Evolutionary conservation across 2,888 invertebrate genomes (phyloP), one percentile per base, ranked within the genome.

Genomic region (Drosophila percnosoma): DNA sequence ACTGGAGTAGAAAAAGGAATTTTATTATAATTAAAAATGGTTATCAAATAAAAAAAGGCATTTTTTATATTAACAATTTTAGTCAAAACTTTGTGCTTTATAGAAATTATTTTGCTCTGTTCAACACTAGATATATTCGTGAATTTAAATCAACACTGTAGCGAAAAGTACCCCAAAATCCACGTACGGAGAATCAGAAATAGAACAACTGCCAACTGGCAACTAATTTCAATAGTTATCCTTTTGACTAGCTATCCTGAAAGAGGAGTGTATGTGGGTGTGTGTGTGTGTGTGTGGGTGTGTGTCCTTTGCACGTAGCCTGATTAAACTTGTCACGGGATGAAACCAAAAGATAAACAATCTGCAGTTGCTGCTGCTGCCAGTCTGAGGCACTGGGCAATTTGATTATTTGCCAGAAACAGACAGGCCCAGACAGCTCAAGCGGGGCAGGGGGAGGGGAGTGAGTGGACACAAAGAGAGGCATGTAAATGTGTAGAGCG

Each of bases 161-260:
- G 21, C 42, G 1, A 11, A 42, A 42, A 42, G 5, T 42, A 21
- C 15, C 24, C 24, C 45, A 4, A 24, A 45, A 24, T 24, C 24
- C 4, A 15, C 15, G 15, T 15, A 15, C 6, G 11, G 49, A 33
- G 18, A 24, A 34, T 21, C 27, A 4, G 15, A 59, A 61, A 55
- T 65, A 53, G 75, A 65, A 65, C 69, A 59, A 65, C 66, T 75
- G 70, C 61, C 75, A 59, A 65, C 71, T 79, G 68, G 38, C 83
- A 89, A 87, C 83, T 89, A 83, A 83, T 83, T 83, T 83, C 90
- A 89, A 83, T 87, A 89, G 90, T 89, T 87, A 89, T 88, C 90
- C 82, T 89, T 83, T 89, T 66, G 83, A 73, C 82, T 66, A 65
- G 45, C 54, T 1, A 34, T 48, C 18, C 29, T 7, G n/a, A 1